These are phyloP conservation scores for Oryzias sinensis DNA, from an alignment of 2,797 vertebrate species.

Conservation along the genomic window DNA sequence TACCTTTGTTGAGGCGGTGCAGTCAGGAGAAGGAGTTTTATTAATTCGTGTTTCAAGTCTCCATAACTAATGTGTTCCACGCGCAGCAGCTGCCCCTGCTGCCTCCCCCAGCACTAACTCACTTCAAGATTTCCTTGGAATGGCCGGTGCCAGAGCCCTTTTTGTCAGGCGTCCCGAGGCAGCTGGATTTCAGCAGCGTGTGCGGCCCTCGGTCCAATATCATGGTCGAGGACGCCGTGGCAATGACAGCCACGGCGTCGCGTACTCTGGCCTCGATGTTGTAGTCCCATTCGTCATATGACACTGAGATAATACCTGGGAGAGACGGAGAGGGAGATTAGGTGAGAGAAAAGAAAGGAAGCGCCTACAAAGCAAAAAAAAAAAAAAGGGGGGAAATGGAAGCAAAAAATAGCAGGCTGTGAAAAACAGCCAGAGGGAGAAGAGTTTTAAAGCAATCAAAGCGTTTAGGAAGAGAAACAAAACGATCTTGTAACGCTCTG, in stretches of 20 bases:
- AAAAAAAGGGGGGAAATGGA: background rate
- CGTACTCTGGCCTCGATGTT: conserved; percentile 95
- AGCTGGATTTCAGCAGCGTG: conserved; percentile 94
- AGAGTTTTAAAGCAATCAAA: conserved; percentile 30
- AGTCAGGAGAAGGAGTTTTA: too few relatives aligned
- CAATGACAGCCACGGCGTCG: conserved; percentile 97
- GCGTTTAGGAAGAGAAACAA: conserved; percentile 18
- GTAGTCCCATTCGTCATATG: conserved; percentile 99
- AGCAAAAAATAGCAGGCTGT: conserved; percentile 24
- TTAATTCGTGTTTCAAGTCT: too few relatives aligned
- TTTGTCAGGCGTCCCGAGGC: conserved; percentile 93
- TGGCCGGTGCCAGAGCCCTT: conserved; percentile 75
- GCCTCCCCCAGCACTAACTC: conserved; percentile 44
- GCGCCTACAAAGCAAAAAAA: background rate
- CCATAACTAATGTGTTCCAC: too few relatives aligned
- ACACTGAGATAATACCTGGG: conserved; percentile 92
- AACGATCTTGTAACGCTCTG: conserved; percentile 6
- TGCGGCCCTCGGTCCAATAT: conserved; percentile 94
- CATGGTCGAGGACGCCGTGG: conserved; percentile 98
- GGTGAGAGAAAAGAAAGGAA: conserved; percentile 25
- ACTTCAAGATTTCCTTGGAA: conserved; percentile 83
- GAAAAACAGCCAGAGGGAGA: conserved; percentile 25
- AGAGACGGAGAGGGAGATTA: conserved; percentile 28
- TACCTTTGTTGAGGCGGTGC: too few relatives aligned
- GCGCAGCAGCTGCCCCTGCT: background rate